Base-by-base conservation (phyloP, 1,140 invertebrate genomes). In the Brachionus angularis region DNA sequence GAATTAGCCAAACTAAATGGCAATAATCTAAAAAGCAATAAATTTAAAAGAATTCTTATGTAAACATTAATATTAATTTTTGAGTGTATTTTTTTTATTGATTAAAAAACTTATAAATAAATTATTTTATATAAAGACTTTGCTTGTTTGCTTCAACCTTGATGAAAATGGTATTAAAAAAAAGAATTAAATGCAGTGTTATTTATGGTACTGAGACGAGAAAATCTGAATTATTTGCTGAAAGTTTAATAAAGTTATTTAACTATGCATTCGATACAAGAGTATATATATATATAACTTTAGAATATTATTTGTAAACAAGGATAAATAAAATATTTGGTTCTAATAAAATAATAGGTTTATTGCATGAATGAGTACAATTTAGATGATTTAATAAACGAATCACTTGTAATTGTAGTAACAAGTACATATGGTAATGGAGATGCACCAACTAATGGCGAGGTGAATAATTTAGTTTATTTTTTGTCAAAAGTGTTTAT, bases 351-450 rank as follows among this genome's bases (percentile, higher is more conserved):
- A n/a, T n/a, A n/a, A n/a, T n/a, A 91, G 89, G 89, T 94, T 16
- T 67, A 78, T 44, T 90, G 88, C 76, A 94, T 96, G 91, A 86
- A 87, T 7, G 91, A 94, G 75, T 96, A 96, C 77, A 92, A 96
- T 77, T 89, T 93, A 75, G 89, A 88, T 36, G 90, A 89, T 71
- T 89, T 96, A 74, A 91, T 95, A 81, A 91, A 95, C 76, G 93
- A 96, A 81, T 89, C 91, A 3, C 82, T 96, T 16, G 81, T 96
- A 10, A 79, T 96, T 64, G 88, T 96, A 4, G 89, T 96, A 8
- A 91, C 91, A 23, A 95, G 92, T 5, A 96, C 93, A 3, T 96
- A 96, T 79, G 93, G 93, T 34, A 96, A 96, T 79, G 93, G 93
- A 0, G 92, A 96, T 85, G 91, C 93, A 5, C 93, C 93, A 5